Percentiles rank a stretch among this genome's conserved stretches.
phyloP scores from a whole-genome alignment of 2,888 invertebrate species.

The Drosophila rubida region DNA sequence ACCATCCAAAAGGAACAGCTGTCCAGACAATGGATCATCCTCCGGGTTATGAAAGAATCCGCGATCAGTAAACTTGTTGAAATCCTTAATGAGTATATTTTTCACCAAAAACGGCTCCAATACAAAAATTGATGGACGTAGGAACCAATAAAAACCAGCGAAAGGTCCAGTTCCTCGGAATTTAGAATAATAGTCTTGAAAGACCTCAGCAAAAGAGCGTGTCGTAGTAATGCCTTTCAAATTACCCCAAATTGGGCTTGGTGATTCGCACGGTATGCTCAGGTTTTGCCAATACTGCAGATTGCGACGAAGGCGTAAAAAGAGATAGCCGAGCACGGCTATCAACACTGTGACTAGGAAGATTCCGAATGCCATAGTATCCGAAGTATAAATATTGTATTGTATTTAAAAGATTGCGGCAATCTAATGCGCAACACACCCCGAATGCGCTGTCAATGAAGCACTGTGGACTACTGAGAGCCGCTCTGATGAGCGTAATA shows the following conservation, averaged over 20 bases:
- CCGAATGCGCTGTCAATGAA: constrained; percentile 14
- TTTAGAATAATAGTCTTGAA: constrained; percentile 52
- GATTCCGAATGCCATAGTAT: constrained; percentile 43
- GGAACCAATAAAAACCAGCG: constrained; percentile 76
- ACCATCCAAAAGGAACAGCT: constrained; percentile 83
- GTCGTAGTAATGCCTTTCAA: constrained; percentile 36
- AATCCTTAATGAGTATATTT: constrained; percentile 76
- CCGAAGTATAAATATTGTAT: not conserved
- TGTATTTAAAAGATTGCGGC: not conserved
- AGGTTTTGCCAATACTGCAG: constrained; percentile 42
- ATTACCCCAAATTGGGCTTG: constrained; percentile 62
- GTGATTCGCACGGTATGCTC: constrained; percentile 56
- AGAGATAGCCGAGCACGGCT: constrained; percentile 52
- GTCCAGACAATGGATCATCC: constrained; percentile 82
- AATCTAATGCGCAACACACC: not conserved
- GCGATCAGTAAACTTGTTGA: constrained; percentile 82
- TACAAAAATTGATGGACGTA: constrained; percentile 58
- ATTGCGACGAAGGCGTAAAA: constrained; percentile 30
- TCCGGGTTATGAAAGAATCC: constrained; percentile 79
- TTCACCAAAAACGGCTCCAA: constrained; percentile 63
- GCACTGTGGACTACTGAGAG: constrained; percentile 16
- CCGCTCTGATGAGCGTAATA: not conserved
- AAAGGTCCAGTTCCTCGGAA: constrained; percentile 56
- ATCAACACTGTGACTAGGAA: constrained; percentile 38
- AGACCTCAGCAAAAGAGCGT: constrained; percentile 42